Conservation (phyloP, 1,140 invertebrate genomes). For the Zaprionus lachaisei region DNA sequence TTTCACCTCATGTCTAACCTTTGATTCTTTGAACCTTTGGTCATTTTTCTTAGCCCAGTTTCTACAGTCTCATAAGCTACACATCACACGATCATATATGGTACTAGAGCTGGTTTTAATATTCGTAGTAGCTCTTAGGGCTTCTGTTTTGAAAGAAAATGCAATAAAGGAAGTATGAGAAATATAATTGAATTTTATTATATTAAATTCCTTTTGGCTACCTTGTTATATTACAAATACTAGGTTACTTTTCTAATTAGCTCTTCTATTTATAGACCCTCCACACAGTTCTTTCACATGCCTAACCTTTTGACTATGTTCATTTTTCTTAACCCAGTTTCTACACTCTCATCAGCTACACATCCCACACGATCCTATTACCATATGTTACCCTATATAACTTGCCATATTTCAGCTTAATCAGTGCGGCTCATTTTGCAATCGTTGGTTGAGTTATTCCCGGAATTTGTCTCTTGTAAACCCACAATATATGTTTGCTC, state of each 20-base stretch:
- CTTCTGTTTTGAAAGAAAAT: too few relatives aligned
- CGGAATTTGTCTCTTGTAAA: slow-evolving; percentile 33
- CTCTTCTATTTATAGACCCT: neutral
- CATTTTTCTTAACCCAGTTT: neutral
- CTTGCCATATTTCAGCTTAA: neutral
- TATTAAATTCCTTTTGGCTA: too few relatives aligned
- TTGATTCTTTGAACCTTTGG: neutral
- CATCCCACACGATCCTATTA: neutral
- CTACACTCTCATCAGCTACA: neutral
- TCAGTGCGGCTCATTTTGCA: slow-evolving; percentile 3
- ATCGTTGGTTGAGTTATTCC: slow-evolving; percentile 21
- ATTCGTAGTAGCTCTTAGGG: too few relatives aligned
- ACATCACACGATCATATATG: neutral
- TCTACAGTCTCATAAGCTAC: neutral
- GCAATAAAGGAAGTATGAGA: too few relatives aligned
- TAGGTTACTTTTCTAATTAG: too few relatives aligned
- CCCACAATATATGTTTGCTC: slow-evolving; percentile 47
- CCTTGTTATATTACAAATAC: too few relatives aligned
- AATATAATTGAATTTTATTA: too few relatives aligned
- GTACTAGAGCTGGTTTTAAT: too few relatives aligned
- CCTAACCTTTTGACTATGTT: neutral
- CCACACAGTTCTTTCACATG: neutral
- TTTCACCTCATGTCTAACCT: neutral
- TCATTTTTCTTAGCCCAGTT: neutral
- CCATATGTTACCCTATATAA: slow-evolving; percentile 9